These are phyloP conservation scores for Aphyosemion australe DNA, from an alignment of 2,113 vertebrate species.

Conservation along the genomic window DNA sequence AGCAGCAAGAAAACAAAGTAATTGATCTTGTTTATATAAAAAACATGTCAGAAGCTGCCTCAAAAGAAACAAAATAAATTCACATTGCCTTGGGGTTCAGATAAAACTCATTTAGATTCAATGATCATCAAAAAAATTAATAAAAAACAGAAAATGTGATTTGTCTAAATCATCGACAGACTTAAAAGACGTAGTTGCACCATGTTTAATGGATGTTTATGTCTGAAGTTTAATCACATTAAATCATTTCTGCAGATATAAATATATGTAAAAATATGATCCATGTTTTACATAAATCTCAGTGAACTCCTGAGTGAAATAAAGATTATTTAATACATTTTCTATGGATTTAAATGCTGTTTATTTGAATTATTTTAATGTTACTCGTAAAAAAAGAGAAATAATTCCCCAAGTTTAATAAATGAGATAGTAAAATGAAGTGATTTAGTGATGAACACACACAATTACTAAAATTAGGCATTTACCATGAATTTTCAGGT, in stretches of 20 bases:
- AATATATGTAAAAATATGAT: too few species aligned
- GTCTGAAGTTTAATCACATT: too few species aligned
- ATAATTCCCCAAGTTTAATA: background rate
- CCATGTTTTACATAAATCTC: too few species aligned
- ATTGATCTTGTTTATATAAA: slow-evolving; percentile 53
- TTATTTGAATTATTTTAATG: background rate
- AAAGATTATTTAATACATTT: too few species aligned
- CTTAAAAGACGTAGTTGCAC: too few species aligned
- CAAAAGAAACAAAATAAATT: slow-evolving; percentile 61
- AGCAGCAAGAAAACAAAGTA: slow-evolving; percentile 63
- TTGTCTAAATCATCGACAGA: too few species aligned
- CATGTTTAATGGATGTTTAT: too few species aligned
- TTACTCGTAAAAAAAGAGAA: background rate
- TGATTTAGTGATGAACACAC: background rate
- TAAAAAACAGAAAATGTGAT: background rate
- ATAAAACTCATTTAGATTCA: slow-evolving; percentile 19
- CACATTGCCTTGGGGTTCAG: slow-evolving; percentile 71
- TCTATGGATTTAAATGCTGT: background rate
- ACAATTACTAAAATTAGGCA: background rate
- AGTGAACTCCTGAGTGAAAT: too few species aligned
- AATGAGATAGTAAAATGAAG: too few species aligned
- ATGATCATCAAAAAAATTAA: slow-evolving; percentile 16
- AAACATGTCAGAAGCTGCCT: slow-evolving; percentile 73
- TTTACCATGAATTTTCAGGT: slow-evolving; percentile 12
- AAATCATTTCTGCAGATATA: too few species aligned